These are phyloP conservation scores for Trichogramma dendrolimi DNA, from an alignment of 2,888 invertebrate species.

Conservation along the genomic window DNA sequence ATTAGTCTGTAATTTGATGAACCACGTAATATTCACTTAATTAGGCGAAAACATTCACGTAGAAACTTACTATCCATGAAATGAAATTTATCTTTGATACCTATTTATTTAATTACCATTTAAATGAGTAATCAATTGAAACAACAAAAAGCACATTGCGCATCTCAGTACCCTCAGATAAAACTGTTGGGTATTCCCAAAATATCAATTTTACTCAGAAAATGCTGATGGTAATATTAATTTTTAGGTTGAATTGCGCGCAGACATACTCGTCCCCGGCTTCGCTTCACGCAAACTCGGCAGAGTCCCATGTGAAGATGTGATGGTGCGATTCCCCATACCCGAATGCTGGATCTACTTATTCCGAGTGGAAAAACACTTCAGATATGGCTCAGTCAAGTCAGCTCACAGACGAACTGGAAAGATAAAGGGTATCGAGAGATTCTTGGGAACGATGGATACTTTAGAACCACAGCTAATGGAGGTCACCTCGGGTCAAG, in stretches of 20 bases:
- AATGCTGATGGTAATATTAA: not conserved
- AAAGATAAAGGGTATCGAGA: slow-evolving; percentile 88
- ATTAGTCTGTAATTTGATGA: too few relatives aligned
- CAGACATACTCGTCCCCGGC: slow-evolving; percentile 94
- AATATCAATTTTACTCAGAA: not conserved
- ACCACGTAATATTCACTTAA: too few relatives aligned
- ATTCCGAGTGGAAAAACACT: slow-evolving; percentile 97
- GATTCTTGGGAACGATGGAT: slow-evolving; percentile 87
- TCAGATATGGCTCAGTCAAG: slow-evolving; percentile 57
- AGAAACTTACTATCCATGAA: not conserved
- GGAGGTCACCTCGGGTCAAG: slow-evolving; percentile 93
- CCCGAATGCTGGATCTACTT: slow-evolving; percentile 99
- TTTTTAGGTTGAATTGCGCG: slow-evolving; percentile 80
- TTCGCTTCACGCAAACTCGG: slow-evolving; percentile 93
- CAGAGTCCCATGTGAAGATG: slow-evolving; percentile 96
- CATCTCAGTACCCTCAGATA: too few relatives aligned
- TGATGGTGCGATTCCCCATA: slow-evolving; percentile 91
- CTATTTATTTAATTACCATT: too few relatives aligned
- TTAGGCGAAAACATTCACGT: too few relatives aligned
- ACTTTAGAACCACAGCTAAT: slow-evolving; percentile 86
- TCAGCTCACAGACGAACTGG: slow-evolving; percentile 66
- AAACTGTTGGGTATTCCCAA: too few relatives aligned
- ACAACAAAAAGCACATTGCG: too few relatives aligned
- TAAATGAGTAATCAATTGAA: too few relatives aligned
- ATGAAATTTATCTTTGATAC: not conserved